Evolutionary conservation across 2,888 invertebrate genomes (phyloP), one percentile per base, ranked within the genome.

Genomic region (Meteorus cinctellus): DNA sequence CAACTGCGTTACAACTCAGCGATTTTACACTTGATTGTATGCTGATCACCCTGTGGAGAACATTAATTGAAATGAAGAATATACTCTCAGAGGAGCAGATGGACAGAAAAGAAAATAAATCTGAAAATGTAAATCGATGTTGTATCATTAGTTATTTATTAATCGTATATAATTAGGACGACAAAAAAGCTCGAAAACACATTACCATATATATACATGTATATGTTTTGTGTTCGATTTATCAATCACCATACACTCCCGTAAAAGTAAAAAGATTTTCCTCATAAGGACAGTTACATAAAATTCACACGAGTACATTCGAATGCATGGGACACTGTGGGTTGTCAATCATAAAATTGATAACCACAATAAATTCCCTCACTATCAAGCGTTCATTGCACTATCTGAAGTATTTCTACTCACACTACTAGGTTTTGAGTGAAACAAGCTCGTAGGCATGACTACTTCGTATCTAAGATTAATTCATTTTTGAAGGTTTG

Each of bases 361-460:
- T 19, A 6, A n/a, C n/a, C n/a, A n/a, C n/a, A n/a, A n/a, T n/a
- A n/a, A n/a, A n/a, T n/a, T 8, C n/a, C 3, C 3, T 1, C 0
- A 55, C 12, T 62, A 31, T 67, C 48, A 34, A 75, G 16, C 70
- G 72, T 71, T 24, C 59, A 72, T 76, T 77, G 76, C 60, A 72
- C 75, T 69, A 71, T 72, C 74, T 59, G 55, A 75, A 70, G 75
- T 80, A 77, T 78, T 77, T 76, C 70, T 78, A 79, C 73, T 77
- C 72, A 79, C 78, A 79, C 65, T 78, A 69, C 76, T 79, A 79
- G 76, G 77, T 67, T 71, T 71, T 77, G 77, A 80, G 77, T 78
- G 74, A 66, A 41, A 70, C 55, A 76, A 67, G 19, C 60, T 24
- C n/a, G 75, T 62, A 63, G 75, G 71, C 51, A 73, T 76, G 67